Conservation (phyloP, 2,113 vertebrate species). For the Phoxinus phoxinus region DNA sequence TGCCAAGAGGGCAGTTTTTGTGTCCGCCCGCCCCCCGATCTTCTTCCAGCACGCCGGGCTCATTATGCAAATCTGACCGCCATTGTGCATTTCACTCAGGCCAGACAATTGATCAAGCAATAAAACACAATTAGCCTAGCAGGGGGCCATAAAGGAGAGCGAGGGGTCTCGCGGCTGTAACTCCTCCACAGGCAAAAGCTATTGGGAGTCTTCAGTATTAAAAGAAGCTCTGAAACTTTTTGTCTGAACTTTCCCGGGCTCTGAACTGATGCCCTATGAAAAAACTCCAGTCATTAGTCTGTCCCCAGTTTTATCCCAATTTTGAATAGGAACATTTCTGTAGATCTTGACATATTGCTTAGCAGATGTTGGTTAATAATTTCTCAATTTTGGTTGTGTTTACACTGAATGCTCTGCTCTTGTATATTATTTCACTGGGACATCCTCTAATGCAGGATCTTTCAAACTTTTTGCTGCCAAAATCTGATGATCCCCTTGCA, state of each 20-base stretch:
- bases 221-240: conserved; percentile 48
- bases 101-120: conserved; percentile 74
- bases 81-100: conserved; percentile 69
- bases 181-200: conserved; percentile 29
- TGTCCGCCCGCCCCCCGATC: conserved; percentile 55
- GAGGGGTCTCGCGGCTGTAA: conserved; percentile 34
- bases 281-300: background rate
- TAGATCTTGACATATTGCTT: background rate
- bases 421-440: background rate
- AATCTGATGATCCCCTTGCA: background rate
- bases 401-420: background rate
- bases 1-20: conserved; percentile 64
- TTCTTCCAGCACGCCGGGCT: conserved; percentile 69
- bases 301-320: background rate
- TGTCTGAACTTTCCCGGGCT: conserved; percentile 40
- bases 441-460: background rate
- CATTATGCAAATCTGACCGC: conserved; percentile 75
- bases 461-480: background rate
- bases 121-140: conserved; percentile 65
- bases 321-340: background rate
- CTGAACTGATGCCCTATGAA: conserved; percentile 12
- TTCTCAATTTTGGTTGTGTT: background rate
- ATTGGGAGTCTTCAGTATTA: conserved; percentile 24
- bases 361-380: background rate
- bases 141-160: conserved; percentile 47